A percentile compares a stretch with the other conserved stretches of the same genome.
Evolutionary conservation across 2,113 vertebrate species (phyloP).

Genomic region (Calonectris borealis): DNA sequence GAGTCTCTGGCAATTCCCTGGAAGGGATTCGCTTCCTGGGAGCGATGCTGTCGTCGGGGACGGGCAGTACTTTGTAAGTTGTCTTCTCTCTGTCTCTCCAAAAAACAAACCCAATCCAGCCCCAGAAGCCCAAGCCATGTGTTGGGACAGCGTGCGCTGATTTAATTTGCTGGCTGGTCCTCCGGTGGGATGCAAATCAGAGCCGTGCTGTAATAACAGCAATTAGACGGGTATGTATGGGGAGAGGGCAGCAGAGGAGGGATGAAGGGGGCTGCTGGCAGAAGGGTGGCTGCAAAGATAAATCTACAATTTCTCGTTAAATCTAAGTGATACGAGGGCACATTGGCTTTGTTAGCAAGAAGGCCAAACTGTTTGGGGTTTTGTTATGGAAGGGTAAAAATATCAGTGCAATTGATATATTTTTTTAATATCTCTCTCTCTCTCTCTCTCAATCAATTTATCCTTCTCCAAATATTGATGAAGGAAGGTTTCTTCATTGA

Average conservation of each 20-base stretch:
- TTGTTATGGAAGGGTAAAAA: not conserved
- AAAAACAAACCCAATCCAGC: not conserved
- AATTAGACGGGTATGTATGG: not conserved
- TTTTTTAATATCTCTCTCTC: not conserved
- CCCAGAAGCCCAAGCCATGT: not conserved
- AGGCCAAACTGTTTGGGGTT: not conserved
- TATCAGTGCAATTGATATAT: not conserved
- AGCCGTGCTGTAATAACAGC: not conserved
- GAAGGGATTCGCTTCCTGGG: not conserved
- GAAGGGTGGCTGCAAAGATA: not conserved
- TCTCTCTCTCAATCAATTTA: not conserved
- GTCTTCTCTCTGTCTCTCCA: not conserved
- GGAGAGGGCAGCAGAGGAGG: not conserved
- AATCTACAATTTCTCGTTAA: too few relatives aligned
- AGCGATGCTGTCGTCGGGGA: not conserved
- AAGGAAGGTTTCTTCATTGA: not conserved
- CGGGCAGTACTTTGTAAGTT: not conserved
- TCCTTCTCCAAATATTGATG: too few relatives aligned
- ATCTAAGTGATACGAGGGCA: accelerated
- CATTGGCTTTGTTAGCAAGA: not conserved
- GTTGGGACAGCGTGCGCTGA: not conserved
- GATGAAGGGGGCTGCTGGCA: not conserved
- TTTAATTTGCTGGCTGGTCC: too few relatives aligned
- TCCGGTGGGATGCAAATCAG: not conserved
- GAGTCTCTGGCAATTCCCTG: not conserved